These are phyloP conservation scores for Lacerta agilis DNA, from an alignment of 2,797 vertebrate genomes.

Conservation along the genomic window DNA sequence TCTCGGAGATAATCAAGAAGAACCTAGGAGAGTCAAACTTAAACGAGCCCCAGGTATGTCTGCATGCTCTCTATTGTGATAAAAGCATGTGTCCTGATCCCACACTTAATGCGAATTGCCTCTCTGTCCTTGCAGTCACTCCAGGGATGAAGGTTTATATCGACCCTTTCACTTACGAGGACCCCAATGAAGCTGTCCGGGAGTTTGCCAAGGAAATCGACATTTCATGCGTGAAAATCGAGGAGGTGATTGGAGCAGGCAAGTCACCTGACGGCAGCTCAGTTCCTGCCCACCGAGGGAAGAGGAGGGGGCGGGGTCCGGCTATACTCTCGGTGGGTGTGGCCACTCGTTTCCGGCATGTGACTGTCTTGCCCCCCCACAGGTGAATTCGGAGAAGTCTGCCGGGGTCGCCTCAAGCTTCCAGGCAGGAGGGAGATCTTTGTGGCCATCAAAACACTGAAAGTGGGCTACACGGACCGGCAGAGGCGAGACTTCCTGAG, in stretches of 20 bases:
- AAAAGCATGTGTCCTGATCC: not conserved
- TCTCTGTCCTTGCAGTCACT: conserved; percentile 83
- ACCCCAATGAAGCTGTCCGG: conserved; percentile 96
- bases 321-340: not conserved
- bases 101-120: not conserved
- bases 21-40: not conserved
- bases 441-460: conserved; percentile 97
- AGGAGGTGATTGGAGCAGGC: conserved; percentile 99
- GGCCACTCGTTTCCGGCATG: rapidly evolving
- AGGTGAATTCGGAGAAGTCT: conserved; percentile 99
- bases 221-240: conserved; percentile 98
- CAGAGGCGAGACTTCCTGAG: conserved; percentile 97
- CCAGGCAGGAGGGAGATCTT: conserved; percentile 96
- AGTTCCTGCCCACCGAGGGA: not conserved
- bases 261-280: conserved; percentile 74
- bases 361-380: conserved; percentile 48
- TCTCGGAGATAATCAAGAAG: not conserved
- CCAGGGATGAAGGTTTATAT: conserved; percentile 99
- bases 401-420: conserved; percentile 94
- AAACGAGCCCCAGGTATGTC: not conserved
- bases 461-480: conserved; percentile 96
- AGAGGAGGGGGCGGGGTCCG: not conserved
- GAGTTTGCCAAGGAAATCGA: conserved; percentile 99
- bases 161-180: conserved; percentile 97
- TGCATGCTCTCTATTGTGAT: not conserved